Evolutionary conservation across 92 coral and sea anemone species (phyloP), one percentile per base, ranked within the genome.

Genomic region (Zoanthus sansibaricus): DNA sequence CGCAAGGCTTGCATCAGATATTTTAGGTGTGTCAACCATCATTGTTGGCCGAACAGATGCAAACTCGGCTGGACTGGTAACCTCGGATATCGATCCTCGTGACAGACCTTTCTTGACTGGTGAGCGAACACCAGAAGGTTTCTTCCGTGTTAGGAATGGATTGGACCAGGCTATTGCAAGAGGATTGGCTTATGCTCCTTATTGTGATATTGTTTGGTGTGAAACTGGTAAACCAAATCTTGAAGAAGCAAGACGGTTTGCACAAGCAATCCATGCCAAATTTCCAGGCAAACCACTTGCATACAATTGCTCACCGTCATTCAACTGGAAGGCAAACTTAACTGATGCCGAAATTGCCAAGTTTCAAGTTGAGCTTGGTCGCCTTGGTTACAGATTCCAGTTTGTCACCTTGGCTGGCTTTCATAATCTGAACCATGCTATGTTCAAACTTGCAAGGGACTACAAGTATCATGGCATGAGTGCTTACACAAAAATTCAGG

Each of bases 321-420:
- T 96, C 87, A 96, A 96, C 98, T 96, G 99, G 99, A 96, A 92
- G 75, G 99, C 99, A 30, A 96, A 96, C 89, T 98, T 96, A 33
- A 86, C 90, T 51, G 99, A 96, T 89, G 91, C 68, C 25, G 97
- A 96, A 79, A 96, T 96, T 49, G 98, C 95, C 30, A 89, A 90
- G 55, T 96, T 96, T 89, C 99, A 96, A 90, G 95, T 85, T 75
- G 99, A 91, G 84, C 95, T 96, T 21, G 99, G 99, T 59, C 92
- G 87, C 54, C 88, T 96, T 83, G 99, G 99, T 21, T 96, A 95
- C 92, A 89, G 96, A 82, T 96, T 93, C 87, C 99, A 96, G 88
- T 96, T 96, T 82, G 96, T 96, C 1, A 96, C 99, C n/a, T 79
- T 96, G 84, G 99, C 99, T 56, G 99, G 99, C 10, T 96, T 96